These are phyloP conservation scores for Macrocentrus cingulum DNA, from an alignment of 1,140 invertebrate species.

Conservation along the genomic window DNA sequence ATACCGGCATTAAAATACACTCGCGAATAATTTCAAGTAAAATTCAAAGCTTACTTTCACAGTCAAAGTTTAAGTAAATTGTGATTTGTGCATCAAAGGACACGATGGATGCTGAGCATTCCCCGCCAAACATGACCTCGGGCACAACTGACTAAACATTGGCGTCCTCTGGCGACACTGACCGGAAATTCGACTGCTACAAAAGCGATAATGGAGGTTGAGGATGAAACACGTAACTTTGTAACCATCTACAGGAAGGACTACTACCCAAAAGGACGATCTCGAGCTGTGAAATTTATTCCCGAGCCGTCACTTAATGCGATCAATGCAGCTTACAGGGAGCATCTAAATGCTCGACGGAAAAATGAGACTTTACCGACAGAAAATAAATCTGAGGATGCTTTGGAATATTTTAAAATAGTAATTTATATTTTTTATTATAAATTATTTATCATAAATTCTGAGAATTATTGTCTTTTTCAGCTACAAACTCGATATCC, in stretches of 20 bases:
- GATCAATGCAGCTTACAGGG: slow-evolving; percentile 35
- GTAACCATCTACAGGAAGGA: slow-evolving; percentile 36
- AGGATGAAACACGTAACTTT: slow-evolving; percentile 41
- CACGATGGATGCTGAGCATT: no score
- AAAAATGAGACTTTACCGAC: slow-evolving; percentile 29
- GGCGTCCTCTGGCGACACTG: no score
- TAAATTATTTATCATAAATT: slow-evolving; percentile 23
- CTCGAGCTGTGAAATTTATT: slow-evolving; percentile 10
- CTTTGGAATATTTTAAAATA: slow-evolving; percentile 27
- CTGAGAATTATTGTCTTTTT: slow-evolving; percentile 11
- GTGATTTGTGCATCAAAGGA: no score
- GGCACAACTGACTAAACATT: no score
- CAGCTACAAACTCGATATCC: slow-evolving; percentile 33
- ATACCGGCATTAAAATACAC: no score
- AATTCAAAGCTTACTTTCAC: no score
- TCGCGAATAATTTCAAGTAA: no score
- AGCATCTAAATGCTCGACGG: slow-evolving; percentile 26
- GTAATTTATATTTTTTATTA: slow-evolving; percentile 24
- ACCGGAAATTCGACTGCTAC: no score
- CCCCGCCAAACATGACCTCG: no score
- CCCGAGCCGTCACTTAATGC: slow-evolving; percentile 25
- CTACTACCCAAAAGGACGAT: slow-evolving; percentile 25
- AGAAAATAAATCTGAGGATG: slow-evolving; percentile 31
- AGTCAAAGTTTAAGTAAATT: no score
- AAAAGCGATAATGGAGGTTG: slow-evolving; percentile 36